phyloP scores from a whole-genome alignment of 2,113 vertebrate species.

The Cettia cetti region DNA sequence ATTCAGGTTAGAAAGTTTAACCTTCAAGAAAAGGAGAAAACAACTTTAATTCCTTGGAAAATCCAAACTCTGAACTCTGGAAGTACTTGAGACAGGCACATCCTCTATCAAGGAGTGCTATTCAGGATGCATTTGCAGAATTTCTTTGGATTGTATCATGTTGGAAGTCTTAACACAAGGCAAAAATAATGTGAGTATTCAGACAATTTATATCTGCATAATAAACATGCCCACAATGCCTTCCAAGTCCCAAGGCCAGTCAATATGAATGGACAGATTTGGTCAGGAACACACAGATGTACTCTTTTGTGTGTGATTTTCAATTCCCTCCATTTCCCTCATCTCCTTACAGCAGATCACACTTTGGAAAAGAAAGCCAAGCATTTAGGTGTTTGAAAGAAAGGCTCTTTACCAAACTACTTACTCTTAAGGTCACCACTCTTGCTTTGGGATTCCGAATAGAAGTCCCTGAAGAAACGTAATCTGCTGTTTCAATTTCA shows the following conservation, averaged over 20 bases:
- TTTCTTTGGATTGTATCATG: neutral
- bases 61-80: neutral
- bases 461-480: conserved; percentile 83
- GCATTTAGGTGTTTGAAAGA: neutral
- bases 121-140: neutral
- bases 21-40: conserved; percentile 70
- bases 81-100: neutral
- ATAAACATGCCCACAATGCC: neutral
- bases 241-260: neutral
- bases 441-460: conserved; percentile 87
- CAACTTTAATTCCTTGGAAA: neutral
- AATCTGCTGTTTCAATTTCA: conserved; percentile 82
- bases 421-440: conserved; percentile 84
- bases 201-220: neutral
- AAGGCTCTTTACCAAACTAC: conserved; percentile 18
- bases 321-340: neutral
- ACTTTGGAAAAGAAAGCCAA: neutral
- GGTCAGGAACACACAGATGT: neutral
- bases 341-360: neutral
- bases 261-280: neutral
- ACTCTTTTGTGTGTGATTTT: neutral
- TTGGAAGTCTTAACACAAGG: neutral
- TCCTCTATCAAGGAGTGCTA: neutral
- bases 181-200: neutral
- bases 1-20: conserved; percentile 89